phyloP scores from a whole-genome alignment of 2,113 vertebrate genomes.

The Prietella phreatophila region DNA sequence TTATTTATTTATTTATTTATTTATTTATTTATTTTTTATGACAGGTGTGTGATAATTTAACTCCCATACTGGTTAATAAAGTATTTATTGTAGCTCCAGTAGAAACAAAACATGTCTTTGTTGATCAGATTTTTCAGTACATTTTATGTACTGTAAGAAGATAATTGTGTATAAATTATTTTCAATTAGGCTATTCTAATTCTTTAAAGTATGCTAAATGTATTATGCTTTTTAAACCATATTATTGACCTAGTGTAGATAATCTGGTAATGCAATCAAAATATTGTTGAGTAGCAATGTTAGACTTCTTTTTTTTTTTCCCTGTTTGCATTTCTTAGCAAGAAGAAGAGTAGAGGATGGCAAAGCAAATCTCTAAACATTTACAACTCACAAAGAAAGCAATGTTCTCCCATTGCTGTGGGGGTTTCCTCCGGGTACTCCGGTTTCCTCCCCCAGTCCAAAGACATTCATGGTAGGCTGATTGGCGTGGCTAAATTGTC shows the following conservation, averaged over 20 bases:
- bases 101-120: not conserved
- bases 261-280: not conserved
- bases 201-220: not conserved
- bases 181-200: no score
- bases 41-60: not conserved
- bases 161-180: no score
- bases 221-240: not conserved
- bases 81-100: not conserved
- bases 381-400: no score
- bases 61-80: not conserved
- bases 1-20: no score
- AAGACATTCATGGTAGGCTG: no score
- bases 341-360: not conserved
- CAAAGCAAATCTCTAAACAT: not conserved
- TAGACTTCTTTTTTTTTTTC: no score
- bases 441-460: no score
- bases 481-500: no score
- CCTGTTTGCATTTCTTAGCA: not conserved
- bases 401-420: no score
- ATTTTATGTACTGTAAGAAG: no score
- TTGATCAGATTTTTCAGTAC: not conserved
- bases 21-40: no score
- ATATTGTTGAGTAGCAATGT: not conserved
- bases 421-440: no score
- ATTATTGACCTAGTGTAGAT: not conserved